phyloP scores from a whole-genome alignment of 2,888 invertebrate genomes.

The Limenitis arthemis region DNA sequence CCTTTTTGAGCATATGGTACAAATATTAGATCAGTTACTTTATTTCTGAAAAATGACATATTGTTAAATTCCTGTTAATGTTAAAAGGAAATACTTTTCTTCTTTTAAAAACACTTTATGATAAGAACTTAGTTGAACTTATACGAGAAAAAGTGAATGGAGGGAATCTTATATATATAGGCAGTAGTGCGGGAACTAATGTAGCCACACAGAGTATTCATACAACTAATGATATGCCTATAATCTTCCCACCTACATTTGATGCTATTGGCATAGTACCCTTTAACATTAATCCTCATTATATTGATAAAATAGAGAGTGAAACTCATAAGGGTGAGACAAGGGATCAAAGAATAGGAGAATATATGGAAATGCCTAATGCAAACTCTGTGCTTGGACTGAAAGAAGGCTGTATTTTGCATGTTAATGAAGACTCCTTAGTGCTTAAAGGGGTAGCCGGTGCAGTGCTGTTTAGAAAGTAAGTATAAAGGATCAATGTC shows the following conservation, averaged over 20 bases:
- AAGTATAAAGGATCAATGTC: constrained; percentile 37
- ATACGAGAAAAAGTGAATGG: constrained; percentile 75
- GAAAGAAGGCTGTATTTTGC: constrained; percentile 78
- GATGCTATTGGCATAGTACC: constrained; percentile 80
- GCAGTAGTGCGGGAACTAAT: constrained; percentile 88
- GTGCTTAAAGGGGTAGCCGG: constrained; percentile 74
- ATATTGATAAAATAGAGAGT: constrained; percentile 74
- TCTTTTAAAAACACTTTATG: constrained; percentile 79
- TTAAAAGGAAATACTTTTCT: constrained; percentile 88
- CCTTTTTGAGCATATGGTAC: constrained; percentile 82
- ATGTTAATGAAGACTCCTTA: constrained; percentile 72
- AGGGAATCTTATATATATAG: constrained; percentile 80
- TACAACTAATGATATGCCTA: constrained; percentile 93
- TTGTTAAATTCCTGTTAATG: too few relatives aligned
- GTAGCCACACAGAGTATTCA: constrained; percentile 84
- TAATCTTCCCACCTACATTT: constrained; percentile 82
- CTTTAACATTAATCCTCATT: constrained; percentile 91
- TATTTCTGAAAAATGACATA: constrained; percentile 68
- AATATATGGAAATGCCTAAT: constrained; percentile 75
- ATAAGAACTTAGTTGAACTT: constrained; percentile 73
- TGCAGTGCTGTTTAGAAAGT: constrained; percentile 77
- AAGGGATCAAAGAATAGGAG: constrained; percentile 78
- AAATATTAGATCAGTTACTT: constrained; percentile 77
- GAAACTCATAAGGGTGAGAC: constrained; percentile 85
- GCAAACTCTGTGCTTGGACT: constrained; percentile 77